Evolutionary conservation across 2,888 invertebrate genomes (phyloP).

Genomic region (Drosophila demipolita): DNA sequence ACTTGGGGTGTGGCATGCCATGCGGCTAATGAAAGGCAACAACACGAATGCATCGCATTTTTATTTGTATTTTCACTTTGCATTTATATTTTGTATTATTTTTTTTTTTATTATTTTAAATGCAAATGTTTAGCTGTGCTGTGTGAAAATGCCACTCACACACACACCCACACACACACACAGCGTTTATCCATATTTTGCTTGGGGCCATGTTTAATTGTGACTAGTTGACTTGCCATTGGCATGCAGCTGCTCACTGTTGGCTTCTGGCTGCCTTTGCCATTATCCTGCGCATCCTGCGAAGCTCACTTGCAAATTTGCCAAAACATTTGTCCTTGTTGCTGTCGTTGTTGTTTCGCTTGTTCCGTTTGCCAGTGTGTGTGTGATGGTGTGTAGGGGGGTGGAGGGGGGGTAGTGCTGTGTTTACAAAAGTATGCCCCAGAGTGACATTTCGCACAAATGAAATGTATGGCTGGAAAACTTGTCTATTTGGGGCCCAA

Average conservation of each 20-base stretch:
- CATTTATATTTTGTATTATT: conserved; percentile 11
- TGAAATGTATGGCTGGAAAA: conserved; percentile 76
- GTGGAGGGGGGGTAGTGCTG: no score
- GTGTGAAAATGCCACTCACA: conserved; percentile 17
- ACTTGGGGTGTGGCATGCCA: conserved; percentile 1
- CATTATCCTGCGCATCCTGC: conserved; percentile 1
- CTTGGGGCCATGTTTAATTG: conserved; percentile 61
- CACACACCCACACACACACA: background rate
- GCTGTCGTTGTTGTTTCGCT: conserved; percentile 17
- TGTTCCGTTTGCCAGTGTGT: conserved; percentile 15
- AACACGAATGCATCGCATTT: conserved; percentile 70
- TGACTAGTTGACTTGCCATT: conserved; percentile 46
- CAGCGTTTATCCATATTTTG: conserved; percentile 3
- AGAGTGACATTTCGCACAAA: conserved; percentile 75
- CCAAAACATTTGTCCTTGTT: conserved; percentile 55
- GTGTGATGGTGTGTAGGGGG: background rate
- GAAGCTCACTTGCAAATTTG: conserved; percentile 46
- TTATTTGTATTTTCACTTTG: conserved; percentile 30
- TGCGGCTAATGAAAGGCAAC: conserved; percentile 70
- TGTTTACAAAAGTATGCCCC: conserved; percentile 61
- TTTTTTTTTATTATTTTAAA: conserved; percentile 53
- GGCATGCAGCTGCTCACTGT: conserved; percentile 29
- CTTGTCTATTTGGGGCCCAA: conserved; percentile 71
- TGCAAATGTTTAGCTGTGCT: conserved; percentile 69
- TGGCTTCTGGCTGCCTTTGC: background rate